A percentile compares a stretch with the other conserved stretches of the same genome.
These are phyloP conservation scores for Pachyseris speciosa DNA, from an alignment of 64 coral and sea anemone genomes.

Conservation along the genomic window DNA sequence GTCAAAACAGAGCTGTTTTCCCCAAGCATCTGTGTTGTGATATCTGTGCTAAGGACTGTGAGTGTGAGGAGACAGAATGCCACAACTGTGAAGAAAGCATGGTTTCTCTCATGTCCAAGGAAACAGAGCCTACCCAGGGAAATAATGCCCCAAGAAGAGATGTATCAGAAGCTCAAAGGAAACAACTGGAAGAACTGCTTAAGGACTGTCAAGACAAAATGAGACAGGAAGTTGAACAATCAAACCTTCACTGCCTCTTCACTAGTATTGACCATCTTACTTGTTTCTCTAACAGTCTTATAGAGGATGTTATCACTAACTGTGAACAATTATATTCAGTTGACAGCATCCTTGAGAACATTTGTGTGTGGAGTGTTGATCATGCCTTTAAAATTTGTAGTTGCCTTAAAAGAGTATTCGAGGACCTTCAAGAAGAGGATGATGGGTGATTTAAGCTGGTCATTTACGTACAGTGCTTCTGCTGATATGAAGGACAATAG, in stretches of 20 bases:
- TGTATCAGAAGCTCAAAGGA: background rate
- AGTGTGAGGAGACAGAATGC: background rate
- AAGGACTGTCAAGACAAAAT: background rate
- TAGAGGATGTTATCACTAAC: background rate
- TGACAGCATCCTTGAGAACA: constrained; percentile 2
- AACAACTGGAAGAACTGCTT: background rate
- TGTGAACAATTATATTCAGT: constrained; percentile 49
- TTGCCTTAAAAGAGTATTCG: constrained; percentile 23
- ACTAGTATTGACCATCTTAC: background rate
- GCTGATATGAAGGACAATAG: background rate
- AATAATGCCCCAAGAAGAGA: background rate
- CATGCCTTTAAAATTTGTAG: constrained; percentile 33
- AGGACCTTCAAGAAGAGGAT: constrained; percentile 24
- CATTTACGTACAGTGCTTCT: too few species aligned
- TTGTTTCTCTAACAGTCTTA: background rate
- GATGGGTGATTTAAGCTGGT: background rate
- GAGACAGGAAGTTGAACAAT: background rate
- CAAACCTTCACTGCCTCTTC: background rate
- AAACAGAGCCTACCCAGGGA: background rate
- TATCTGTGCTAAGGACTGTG: background rate
- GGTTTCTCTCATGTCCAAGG: background rate
- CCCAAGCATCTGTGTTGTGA: constrained; percentile 52
- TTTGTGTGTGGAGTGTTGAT: constrained; percentile 17
- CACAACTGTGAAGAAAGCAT: background rate
- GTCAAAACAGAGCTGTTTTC: background rate